Conservation (phyloP, 2,888 invertebrate species). For the Leptopilina syphax region DNA sequence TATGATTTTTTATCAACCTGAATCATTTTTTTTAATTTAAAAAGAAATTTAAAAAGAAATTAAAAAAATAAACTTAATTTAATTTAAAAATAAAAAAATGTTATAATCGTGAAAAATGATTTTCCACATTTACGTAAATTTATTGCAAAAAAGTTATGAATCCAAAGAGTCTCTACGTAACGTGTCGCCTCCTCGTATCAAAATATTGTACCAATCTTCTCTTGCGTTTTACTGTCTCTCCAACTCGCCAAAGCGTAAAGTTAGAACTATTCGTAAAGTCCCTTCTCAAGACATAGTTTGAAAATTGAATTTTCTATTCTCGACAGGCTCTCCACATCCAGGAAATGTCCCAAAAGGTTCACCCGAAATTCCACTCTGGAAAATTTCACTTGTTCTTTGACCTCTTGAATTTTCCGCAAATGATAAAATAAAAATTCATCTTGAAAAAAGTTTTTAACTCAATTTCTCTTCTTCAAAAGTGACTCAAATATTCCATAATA, state of each 20-base stretch:
- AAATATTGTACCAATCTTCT: constrained; percentile 62
- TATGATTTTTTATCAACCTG: no score
- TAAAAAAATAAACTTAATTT: no score
- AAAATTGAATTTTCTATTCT: constrained; percentile 60
- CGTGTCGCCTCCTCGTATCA: constrained; percentile 61
- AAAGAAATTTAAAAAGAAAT: no score
- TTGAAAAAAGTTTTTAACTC: constrained; percentile 9
- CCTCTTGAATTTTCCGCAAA: background rate
- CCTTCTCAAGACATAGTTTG: constrained; percentile 35
- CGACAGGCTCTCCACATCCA: constrained; percentile 3
- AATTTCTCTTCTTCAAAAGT: background rate
- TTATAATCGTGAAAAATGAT: no score
- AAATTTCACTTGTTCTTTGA: constrained; percentile 14
- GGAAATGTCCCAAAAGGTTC: constrained; percentile 32
- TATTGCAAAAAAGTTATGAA: background rate
- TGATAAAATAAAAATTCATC: constrained; percentile 15
- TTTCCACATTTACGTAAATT: no score
- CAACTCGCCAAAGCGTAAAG: constrained; percentile 35
- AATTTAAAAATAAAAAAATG: no score
- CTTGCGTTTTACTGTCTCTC: constrained; percentile 39
- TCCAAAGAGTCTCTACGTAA: constrained; percentile 46
- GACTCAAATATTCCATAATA: background rate
- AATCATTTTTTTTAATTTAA: no score
- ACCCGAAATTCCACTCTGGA: constrained; percentile 5
- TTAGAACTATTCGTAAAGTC: constrained; percentile 40